Evolutionary conservation across 2,888 invertebrate genomes (phyloP).

Genomic region (Dryocosmus kuriphilus): DNA sequence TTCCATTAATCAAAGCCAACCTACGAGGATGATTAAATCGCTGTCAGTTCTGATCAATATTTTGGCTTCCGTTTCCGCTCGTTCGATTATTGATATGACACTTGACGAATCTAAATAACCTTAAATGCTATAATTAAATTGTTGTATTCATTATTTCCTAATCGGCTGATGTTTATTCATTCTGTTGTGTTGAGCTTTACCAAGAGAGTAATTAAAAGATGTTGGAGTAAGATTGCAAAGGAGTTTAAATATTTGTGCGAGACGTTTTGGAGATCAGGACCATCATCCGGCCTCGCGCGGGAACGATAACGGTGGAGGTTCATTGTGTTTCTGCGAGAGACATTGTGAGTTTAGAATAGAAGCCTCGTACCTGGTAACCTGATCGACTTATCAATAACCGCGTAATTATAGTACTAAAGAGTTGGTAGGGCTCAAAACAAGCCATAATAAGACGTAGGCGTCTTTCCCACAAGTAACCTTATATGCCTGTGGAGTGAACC

Average conservation of each 20-base stretch:
- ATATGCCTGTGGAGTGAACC: slow-evolving; percentile 73
- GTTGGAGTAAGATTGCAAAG: neutral
- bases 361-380: slow-evolving; percentile 69
- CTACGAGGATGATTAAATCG: slow-evolving; percentile 62
- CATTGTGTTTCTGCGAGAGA: slow-evolving; percentile 52
- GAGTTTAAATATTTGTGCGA: slow-evolving; percentile 29
- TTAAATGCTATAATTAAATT: neutral
- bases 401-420: slow-evolving; percentile 77
- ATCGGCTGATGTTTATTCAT: neutral
- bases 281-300: slow-evolving; percentile 42
- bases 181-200: neutral
- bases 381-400: slow-evolving; percentile 78
- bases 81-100: slow-evolving; percentile 5
- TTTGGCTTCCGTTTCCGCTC: slow-evolving; percentile 64
- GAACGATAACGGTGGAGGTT: slow-evolving; percentile 2
- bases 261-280: slow-evolving; percentile 29
- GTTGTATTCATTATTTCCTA: neutral
- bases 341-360: slow-evolving; percentile 55
- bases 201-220: neutral
- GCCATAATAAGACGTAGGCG: slow-evolving; percentile 77
- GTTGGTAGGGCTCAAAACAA: slow-evolving; percentile 77
- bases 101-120: neutral
- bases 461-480: slow-evolving; percentile 78
- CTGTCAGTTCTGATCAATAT: slow-evolving; percentile 61
- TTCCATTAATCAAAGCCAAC: slow-evolving; percentile 63